Base-by-base conservation (phyloP, 2,888 invertebrate genomes). In the Nycteola revayana region DNA sequence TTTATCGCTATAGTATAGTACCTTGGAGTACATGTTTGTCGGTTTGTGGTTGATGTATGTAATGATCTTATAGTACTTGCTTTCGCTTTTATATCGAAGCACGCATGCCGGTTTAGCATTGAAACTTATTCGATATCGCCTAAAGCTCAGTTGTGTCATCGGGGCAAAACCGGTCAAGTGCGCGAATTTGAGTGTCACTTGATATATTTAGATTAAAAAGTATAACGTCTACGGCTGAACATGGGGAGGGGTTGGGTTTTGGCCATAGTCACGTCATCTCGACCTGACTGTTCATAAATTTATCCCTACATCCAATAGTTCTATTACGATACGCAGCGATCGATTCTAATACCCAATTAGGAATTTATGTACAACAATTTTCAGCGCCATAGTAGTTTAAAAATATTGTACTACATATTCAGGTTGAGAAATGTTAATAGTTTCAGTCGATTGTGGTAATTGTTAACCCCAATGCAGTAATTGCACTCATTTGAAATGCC, bases 11-110 rank as follows among this genome's bases (percentile, higher is more conserved):
- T 31, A 29, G 42, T 33, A 34, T 34, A 48, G 61, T 78, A 85
- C 82, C 84, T 84, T 84, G 61, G 83, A 59, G 76, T 72, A 86
- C 85, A 84, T 83, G 82, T 75, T 83, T 73, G 66, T 66, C 68
- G 66, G 75, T 60, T 54, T 47, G 72, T 64, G 66, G 67, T 59
- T 65, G 64, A 52, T 58, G 63, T 67, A 66, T 67, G 66, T 75
- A 76, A 78, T 82, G 75, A 61, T 69, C 75, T 72, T 62, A 66
- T 60, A 67, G 63, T 74, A 71, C 53, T 61, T 60, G 58, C 73
- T 69, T 66, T 71, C 66, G 81, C 81, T 84, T 85, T 75, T 86
- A 85, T 86, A 86, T 68, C 42, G 50, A 42, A 51, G 63, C 55
- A 44, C 51, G 49, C 49, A 57, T 75, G 77, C 77, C 64, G 74